phyloP scores from a whole-genome alignment of 2,797 vertebrate genomes.

The Coilia nasus region DNA sequence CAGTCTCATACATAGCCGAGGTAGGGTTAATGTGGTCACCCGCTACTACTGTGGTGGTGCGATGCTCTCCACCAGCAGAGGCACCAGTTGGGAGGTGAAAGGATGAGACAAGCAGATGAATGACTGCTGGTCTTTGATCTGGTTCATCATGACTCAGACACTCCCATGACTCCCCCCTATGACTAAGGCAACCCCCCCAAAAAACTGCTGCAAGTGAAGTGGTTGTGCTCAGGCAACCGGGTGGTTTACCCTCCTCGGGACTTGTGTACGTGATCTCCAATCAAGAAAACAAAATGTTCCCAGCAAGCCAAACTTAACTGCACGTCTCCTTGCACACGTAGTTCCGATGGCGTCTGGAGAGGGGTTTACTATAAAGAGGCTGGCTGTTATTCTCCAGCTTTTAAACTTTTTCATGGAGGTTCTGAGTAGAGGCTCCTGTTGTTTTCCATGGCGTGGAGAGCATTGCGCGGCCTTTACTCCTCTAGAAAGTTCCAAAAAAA shows the following conservation, averaged over 20 bases:
- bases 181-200: not conserved
- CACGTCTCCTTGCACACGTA: not conserved
- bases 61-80: not conserved
- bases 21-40: not conserved
- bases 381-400: not conserved
- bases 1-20: not conserved
- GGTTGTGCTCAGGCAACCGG: not conserved
- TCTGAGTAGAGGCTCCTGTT: not conserved
- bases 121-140: slow-evolving; percentile 14
- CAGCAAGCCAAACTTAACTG: not conserved
- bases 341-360: not conserved
- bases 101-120: not conserved
- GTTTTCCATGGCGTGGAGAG: not conserved
- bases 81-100: not conserved
- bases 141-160: not conserved
- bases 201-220: not conserved
- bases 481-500: not conserved
- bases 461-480: not conserved
- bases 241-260: not conserved
- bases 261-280: not conserved
- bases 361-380: not conserved
- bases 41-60: not conserved
- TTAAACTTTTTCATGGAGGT: not conserved
- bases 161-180: not conserved
- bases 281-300: not conserved